Conservation (phyloP, 2,888 invertebrate species). For the Asteroscopus sphinx region DNA sequence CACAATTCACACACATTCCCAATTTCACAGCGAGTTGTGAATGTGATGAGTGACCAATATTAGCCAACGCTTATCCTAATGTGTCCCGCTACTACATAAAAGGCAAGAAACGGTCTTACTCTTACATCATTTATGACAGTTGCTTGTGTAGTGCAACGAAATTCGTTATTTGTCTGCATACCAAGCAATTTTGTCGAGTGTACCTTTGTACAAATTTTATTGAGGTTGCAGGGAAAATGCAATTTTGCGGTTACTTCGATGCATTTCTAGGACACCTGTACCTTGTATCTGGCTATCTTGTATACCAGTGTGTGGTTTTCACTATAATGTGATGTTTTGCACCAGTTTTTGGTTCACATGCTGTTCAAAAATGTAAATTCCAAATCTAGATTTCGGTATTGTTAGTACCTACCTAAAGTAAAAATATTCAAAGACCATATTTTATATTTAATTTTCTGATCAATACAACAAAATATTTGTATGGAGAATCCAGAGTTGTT, state of each 20-base stretch:
- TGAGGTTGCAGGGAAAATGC: background rate
- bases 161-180: background rate
- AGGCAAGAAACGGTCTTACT: too few relatives aligned
- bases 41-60: too few relatives aligned
- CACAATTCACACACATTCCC: too few relatives aligned
- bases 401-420: too few relatives aligned
- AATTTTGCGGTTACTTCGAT: conserved; percentile 5
- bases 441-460: too few relatives aligned
- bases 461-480: too few relatives aligned
- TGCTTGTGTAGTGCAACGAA: background rate
- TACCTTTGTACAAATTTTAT: background rate
- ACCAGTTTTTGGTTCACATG: conserved; percentile 4
- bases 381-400: conserved; percentile 2
- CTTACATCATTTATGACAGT: too few relatives aligned
- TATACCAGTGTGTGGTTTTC: conserved; percentile 13
- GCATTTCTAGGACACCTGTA: conserved; percentile 5
- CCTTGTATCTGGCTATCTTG: conserved; percentile 21
- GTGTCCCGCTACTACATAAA: too few relatives aligned
- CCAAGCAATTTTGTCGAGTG: background rate
- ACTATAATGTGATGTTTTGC: conserved; percentile 5
- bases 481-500: too few relatives aligned
- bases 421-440: too few relatives aligned
- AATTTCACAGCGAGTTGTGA: too few relatives aligned
- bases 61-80: too few relatives aligned
- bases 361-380: conserved; percentile 5